Evolutionary conservation across 2,888 invertebrate species (phyloP).

Genomic region (Auanema freiburgensis): DNA sequence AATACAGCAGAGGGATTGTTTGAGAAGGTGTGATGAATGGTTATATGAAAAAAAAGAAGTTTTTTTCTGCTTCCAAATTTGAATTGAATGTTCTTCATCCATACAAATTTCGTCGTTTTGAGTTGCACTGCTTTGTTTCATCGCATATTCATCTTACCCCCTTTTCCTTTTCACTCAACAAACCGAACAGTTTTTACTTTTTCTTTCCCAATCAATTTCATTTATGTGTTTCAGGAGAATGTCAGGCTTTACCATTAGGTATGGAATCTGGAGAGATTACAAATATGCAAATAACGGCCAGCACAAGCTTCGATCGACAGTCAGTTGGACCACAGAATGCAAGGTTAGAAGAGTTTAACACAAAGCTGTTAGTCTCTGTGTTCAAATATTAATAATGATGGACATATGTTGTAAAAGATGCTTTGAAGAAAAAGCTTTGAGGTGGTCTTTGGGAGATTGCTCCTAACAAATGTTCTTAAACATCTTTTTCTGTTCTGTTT

Average conservation of each 20-base stretch:
- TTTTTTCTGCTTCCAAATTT: too few species aligned
- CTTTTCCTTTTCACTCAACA: too few species aligned
- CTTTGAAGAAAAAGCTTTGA: constrained; percentile 4
- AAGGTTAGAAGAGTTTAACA: constrained; percentile 68
- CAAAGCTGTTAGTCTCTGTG: background rate
- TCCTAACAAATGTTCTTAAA: too few species aligned
- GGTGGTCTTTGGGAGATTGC: background rate
- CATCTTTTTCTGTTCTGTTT: too few species aligned
- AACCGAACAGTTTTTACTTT: background rate
- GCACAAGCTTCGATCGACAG: constrained; percentile 81
- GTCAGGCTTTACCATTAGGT: constrained; percentile 71
- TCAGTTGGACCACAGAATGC: constrained; percentile 84
- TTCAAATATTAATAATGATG: background rate
- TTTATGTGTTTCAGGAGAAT: constrained; percentile 31
- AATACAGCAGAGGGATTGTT: too few species aligned
- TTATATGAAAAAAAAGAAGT: too few species aligned
- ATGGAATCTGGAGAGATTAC: constrained; percentile 82
- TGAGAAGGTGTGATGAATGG: too few species aligned
- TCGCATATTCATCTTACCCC: too few species aligned
- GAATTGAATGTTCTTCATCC: background rate
- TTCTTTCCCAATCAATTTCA: background rate
- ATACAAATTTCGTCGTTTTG: background rate
- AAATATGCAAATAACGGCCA: constrained; percentile 80
- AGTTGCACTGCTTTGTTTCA: background rate
- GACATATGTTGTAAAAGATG: constrained; percentile 1